These are phyloP conservation scores for Suillia variegata DNA, from an alignment of 2,888 invertebrate genomes.

Conservation along the genomic window DNA sequence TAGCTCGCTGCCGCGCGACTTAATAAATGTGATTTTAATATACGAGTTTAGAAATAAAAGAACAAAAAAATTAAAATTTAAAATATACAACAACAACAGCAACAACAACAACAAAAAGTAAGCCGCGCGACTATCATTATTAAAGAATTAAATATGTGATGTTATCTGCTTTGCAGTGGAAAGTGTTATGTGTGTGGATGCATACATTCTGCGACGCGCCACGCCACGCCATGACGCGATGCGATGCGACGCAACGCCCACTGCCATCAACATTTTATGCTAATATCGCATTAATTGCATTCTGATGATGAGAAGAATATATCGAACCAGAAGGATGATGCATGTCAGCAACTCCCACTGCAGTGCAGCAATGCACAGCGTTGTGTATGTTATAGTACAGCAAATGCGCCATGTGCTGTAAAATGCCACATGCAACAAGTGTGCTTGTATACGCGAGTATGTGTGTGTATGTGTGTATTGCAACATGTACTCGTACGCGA, in stretches of 20 bases:
- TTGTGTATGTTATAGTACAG: neutral
- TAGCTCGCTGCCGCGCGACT: no score
- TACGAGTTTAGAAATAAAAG: neutral
- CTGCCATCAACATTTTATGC: conserved; percentile 25
- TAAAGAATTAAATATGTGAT: no score
- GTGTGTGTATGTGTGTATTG: no score
- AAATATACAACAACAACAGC: no score
- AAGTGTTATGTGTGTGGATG: neutral
- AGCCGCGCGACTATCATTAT: neutral
- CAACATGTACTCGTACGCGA: neutral
- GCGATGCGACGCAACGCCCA: no score
- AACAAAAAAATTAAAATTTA: no score
- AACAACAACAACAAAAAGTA: no score
- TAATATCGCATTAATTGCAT: conserved; percentile 25
- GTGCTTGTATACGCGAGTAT: no score
- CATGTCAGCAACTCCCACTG: conserved; percentile 21
- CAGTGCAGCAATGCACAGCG: neutral
- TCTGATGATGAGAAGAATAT: conserved; percentile 22
- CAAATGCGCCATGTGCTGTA: no score
- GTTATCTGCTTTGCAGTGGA: no score
- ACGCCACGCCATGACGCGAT: no score
- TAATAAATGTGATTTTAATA: neutral
- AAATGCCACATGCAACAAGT: no score
- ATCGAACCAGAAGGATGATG: conserved; percentile 7
- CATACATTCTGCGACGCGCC: conserved; percentile 1